Evolutionary conservation across 2,113 vertebrate genomes (phyloP), one percentile per base, ranked within the genome.

Genomic region (Etheostoma cragini): DNA sequence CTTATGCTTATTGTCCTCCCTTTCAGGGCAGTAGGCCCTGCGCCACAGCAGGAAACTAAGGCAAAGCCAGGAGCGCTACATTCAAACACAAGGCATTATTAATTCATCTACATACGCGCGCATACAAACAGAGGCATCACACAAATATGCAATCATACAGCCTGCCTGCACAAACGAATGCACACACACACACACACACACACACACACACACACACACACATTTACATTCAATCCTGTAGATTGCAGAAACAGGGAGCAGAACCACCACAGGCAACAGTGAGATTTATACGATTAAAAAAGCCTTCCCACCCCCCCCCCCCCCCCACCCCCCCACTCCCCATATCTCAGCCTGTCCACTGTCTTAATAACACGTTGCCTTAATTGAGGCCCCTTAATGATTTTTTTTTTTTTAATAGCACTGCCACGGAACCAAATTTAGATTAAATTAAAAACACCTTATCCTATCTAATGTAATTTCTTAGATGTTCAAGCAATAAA

Each of bases 391-490:
- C 17, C 58, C 50, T 17, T 81, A 58, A 82, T 88, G 80, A 75
- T 35, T 57, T 26, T 57, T 62, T 38, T 26, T 45, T 46, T 49
- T 26, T 26, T 47, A 62, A 33, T 16, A 58, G 24, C 21, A 4
- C 53, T 53, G 76, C 72, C 64, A 81, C 61, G 64, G 78, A 82
- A 86, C 87, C 72, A 46, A 82, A 82, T 46, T 57, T 71, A 80
- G 78, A 81, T 85, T 82, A 84, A 60, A 69, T 70, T 64, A 50
- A 68, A 56, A 81, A 90, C 78, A 61, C 83, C 79, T 76, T 87
- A 76, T 87, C 80, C 82, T 69, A 53, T 83, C 74, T 92, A 92
- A 94, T 90, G 84, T 30, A 87, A 92, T 94, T 91, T 86, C 86
- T 89, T 58, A 57, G 65, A 90, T 88, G 92, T 90, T 86, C 53